Evolutionary conservation across 2,888 invertebrate species (phyloP), one percentile per base, ranked within the genome.

Genomic region (Anaspis maculata): DNA sequence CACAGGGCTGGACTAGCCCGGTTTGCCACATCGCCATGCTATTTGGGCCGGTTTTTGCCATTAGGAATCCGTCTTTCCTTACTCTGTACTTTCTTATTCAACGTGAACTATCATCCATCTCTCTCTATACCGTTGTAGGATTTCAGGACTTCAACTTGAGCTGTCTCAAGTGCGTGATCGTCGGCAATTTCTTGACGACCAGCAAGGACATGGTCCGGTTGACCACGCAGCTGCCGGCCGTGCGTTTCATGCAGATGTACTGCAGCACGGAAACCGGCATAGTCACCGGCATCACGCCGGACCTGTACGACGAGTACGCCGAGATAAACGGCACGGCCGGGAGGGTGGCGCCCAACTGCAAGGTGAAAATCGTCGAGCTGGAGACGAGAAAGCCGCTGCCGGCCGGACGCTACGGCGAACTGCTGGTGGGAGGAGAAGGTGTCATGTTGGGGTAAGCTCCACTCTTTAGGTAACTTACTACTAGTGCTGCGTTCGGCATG

Each of bases 61-160:
- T n/a, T n/a, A n/a, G n/a, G n/a, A n/a, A n/a, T n/a, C n/a, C n/a
- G n/a, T n/a, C n/a, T n/a, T n/a, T n/a, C n/a, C n/a, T n/a, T n/a
- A n/a, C n/a, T n/a, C n/a, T 29, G 1, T 12, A 25, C 12, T 21
- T 27, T 30, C 24, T 13, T 13, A 11, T 28, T 10, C 25, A 25
- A 13, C 10, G 11, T 19, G 15, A 25, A 24, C 10, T 4, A 22
- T 16, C 9, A 21, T 10, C 9, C n/a, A 10, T 13, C 7, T 13
- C 23, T 10, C 7, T 6, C n/a, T 24, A 25, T 13, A 9, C 21
- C 3, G 10, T 33, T 16, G 13, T 9, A 30, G 11, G 5, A 22
- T n/a, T 15, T 48, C 29, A 59, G 57, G 59, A 62, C 38, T 61
- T 45, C 37, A 54, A 61, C 34, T 29, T 59, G 13, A 48, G 45